phyloP scores from a whole-genome alignment of 2,888 invertebrate species.

The Mythimna pallens region DNA sequence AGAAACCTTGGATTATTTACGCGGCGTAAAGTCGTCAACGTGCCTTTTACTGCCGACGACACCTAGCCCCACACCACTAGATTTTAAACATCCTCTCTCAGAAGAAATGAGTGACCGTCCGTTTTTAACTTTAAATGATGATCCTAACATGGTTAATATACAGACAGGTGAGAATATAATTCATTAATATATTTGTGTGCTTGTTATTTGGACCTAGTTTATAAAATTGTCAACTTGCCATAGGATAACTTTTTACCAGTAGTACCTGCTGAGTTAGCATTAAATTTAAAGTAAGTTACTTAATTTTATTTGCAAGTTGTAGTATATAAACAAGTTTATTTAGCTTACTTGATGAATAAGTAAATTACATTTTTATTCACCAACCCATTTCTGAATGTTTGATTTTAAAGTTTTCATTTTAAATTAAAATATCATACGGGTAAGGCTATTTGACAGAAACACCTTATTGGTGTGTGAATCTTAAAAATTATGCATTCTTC shows the following conservation, averaged over 20 bases:
- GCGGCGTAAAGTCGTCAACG: constrained; percentile 92
- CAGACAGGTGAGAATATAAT: constrained; percentile 77
- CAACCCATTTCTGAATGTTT: background rate
- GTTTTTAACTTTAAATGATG: constrained; percentile 82
- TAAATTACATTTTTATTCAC: constrained; percentile 1
- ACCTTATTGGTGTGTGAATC: too few species aligned
- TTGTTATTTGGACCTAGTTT: constrained; percentile 2
- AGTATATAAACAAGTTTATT: background rate
- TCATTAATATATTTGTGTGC: background rate
- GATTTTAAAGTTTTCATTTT: background rate
- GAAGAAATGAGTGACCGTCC: constrained; percentile 88
- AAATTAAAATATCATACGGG: too few species aligned
- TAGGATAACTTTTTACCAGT: background rate
- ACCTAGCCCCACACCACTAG: constrained; percentile 91
- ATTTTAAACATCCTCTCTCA: constrained; percentile 91
- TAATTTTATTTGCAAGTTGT: background rate
- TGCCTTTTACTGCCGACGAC: constrained; percentile 91
- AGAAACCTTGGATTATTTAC: constrained; percentile 85
- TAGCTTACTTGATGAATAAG: background rate
- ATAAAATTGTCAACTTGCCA: background rate
- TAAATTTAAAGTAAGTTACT: constrained; percentile 12
- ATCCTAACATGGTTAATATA: constrained; percentile 77
- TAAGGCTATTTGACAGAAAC: too few species aligned
- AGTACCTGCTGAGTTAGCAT: constrained; percentile 9
- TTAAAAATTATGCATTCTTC: too few species aligned